These are phyloP conservation scores for Protobothrops mucrosquamatus DNA, from an alignment of 2,113 vertebrate genomes.

Conservation along the genomic window DNA sequence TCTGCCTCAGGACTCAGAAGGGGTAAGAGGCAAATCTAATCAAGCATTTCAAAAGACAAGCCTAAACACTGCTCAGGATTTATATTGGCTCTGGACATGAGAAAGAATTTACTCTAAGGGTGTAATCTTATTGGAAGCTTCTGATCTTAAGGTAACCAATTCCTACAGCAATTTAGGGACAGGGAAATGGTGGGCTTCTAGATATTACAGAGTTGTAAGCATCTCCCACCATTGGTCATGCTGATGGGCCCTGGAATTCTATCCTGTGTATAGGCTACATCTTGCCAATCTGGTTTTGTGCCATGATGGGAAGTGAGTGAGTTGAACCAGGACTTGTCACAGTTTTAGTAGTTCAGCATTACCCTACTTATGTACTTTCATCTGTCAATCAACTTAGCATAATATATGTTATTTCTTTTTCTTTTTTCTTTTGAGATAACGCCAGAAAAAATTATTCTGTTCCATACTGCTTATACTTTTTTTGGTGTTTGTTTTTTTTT, in stretches of 20 bases:
- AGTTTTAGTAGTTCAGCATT: background rate
- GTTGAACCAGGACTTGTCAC: background rate
- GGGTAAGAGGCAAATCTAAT: background rate
- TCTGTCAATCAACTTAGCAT: background rate
- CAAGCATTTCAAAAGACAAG: background rate
- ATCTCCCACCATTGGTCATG: background rate
- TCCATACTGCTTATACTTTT: background rate
- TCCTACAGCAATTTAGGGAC: background rate
- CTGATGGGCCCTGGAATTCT: background rate
- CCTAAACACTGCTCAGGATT: background rate
- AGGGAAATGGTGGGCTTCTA: background rate
- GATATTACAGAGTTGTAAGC: background rate
- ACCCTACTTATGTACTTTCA: background rate
- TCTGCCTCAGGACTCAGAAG: background rate
- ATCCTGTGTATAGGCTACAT: background rate
- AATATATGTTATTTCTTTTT: background rate
- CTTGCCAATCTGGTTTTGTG: background rate
- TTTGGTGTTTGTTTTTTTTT: background rate
- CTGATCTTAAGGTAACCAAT: background rate
- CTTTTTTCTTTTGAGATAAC: background rate
- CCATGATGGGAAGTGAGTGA: background rate
- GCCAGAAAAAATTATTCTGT: background rate
- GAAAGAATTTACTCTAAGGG: background rate
- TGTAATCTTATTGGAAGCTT: background rate
- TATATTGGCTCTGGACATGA: background rate